phyloP scores from a whole-genome alignment of 2,797 vertebrate species.

The Knipowitschia caucasica region DNA sequence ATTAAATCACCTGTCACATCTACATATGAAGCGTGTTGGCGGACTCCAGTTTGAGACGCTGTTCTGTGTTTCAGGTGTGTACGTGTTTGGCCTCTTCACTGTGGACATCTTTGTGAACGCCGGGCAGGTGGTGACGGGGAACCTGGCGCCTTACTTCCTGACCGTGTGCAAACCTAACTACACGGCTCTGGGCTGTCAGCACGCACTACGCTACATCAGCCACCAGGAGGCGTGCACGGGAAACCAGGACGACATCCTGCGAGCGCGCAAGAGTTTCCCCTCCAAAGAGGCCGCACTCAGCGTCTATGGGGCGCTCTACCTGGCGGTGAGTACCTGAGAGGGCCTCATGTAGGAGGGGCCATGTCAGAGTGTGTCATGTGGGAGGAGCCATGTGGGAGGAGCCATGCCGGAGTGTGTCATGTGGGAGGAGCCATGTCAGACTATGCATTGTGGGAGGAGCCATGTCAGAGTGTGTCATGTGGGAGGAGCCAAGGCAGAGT shows the following conservation, averaged over 20 bases:
- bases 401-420: no score
- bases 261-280: constrained; percentile 94
- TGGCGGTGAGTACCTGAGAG: constrained; percentile 90
- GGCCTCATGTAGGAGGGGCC: no score
- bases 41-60: neutral
- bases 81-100: constrained; percentile 94
- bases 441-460: no score
- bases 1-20: no score
- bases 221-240: constrained; percentile 93
- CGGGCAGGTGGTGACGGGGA: constrained; percentile 96
- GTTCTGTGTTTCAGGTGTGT: constrained; percentile 81
- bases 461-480: no score
- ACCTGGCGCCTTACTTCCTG: constrained; percentile 96
- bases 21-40: no score
- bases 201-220: constrained; percentile 93
- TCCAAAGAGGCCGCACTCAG: constrained; percentile 98
- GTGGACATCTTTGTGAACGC: constrained; percentile 99
- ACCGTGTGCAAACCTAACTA: constrained; percentile 97
- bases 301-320: constrained; percentile 90
- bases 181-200: constrained; percentile 93
- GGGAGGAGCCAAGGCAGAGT: no score
- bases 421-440: no score
- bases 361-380: no score
- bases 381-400: no score
- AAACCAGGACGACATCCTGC: constrained; percentile 88